Evolutionary conservation across 2,888 invertebrate species (phyloP), one percentile per base, ranked within the genome.

Genomic region (Linyphia triangularis): DNA sequence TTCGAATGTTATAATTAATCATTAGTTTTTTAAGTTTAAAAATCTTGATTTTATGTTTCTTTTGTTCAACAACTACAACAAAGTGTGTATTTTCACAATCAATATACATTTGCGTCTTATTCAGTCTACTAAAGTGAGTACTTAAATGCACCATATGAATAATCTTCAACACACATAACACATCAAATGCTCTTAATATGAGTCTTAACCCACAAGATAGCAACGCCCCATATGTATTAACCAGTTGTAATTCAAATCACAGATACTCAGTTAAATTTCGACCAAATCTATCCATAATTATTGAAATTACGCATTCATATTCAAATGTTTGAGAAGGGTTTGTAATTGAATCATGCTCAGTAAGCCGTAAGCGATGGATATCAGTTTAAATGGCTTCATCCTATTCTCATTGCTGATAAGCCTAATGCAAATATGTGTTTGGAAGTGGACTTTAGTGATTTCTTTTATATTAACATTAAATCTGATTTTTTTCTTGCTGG

Each of bases 261-360:
- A 28, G 59, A 72, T 51, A 40, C 26, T 16, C 61, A 63, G 65
- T 57, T 69, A 85, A 67, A 75, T 77, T 85, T 59, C 33, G 40
- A 33, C 51, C 59, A 77, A 77, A 40, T 59, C 77, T 22, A 67
- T 19, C 77, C 61, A 57, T 85, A 85, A 85, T 85, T 75, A 75
- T 59, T 40, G 40, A 67, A 51, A 85, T 85, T 85, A 85, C 33
- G 65, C 75, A 69, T 75, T 69, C 75, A 77, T 85, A 85, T 77
- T 65, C 84, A 77, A 85, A 85, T 75, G 75, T 69, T 85, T 85
- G 65, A 51, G 75, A 67, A 16, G 77, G 33, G 51, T n/a, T 51
- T 75, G 59, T 40, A 85, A 85, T 85, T 75, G 75, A 57, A 77
- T 85, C 59, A 83, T 73, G 65, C 33, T 26, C 33, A 75, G 37